Percentiles rank a stretch among this genome's conserved stretches.
Evolutionary conservation across 1,140 invertebrate species (phyloP).

Genomic region (Rhopalosiphum padi): DNA sequence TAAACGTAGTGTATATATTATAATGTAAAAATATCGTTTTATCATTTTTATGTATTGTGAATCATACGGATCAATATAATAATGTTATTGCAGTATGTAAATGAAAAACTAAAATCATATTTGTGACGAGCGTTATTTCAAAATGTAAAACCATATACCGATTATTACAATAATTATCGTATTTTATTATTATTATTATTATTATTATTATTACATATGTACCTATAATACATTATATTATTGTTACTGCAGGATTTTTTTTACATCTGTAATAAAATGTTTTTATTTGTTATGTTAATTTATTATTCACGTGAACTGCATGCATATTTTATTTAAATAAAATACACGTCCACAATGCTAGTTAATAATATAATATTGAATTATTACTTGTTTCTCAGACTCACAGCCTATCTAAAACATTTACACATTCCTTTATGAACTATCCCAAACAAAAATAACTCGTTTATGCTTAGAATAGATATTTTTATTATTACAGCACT

Average conservation of each 20-base stretch:
- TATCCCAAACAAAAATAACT: neutral
- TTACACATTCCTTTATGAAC: neutral
- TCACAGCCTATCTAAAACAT: neutral
- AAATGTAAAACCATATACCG: constrained; percentile 1
- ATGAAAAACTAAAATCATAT: neutral
- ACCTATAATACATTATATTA: neutral
- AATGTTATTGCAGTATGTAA: neutral
- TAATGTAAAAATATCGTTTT: neutral
- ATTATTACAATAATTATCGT: neutral
- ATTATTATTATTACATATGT: neutral
- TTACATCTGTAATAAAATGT: neutral
- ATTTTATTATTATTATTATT: neutral
- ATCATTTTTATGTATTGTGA: neutral
- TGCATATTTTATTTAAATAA: constrained; percentile 26
- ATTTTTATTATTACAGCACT: neutral
- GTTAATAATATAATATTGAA: neutral
- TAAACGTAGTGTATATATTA: neutral
- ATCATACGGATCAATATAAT: neutral
- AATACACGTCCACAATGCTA: neutral
- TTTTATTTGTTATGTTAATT: constrained; percentile 30
- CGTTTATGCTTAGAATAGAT: neutral
- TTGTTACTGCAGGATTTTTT: neutral
- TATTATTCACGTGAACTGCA: constrained; percentile 5
- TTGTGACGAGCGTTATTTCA: constrained; percentile 34
- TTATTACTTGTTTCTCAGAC: neutral